These are phyloP conservation scores for Pelvicachromis taeniatus DNA, from an alignment of 2,113 vertebrate species.

Conservation along the genomic window DNA sequence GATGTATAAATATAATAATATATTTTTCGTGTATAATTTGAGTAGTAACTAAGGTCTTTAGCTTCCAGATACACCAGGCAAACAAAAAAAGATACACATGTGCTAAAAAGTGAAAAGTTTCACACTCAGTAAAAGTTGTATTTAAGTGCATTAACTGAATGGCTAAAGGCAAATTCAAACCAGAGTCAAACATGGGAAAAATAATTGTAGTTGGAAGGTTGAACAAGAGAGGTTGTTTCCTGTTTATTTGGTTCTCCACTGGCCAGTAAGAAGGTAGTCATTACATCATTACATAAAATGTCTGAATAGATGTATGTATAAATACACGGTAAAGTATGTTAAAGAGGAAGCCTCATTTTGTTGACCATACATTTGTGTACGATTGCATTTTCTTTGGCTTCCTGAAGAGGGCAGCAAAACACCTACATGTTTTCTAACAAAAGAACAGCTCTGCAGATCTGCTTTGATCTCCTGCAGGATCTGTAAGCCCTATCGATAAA, in stretches of 20 bases:
- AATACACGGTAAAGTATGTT: not conserved
- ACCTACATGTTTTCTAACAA: not conserved
- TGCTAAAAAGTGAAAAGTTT: not conserved
- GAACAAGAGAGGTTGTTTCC: not conserved
- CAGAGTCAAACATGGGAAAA: not conserved
- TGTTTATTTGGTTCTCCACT: not conserved
- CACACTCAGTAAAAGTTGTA: not conserved
- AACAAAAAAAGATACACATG: not conserved
- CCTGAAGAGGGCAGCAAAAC: slow-evolving; percentile 37
- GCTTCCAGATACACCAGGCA: not conserved
- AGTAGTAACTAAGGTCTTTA: not conserved
- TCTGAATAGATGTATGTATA: not conserved
- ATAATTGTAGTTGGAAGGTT: not conserved
- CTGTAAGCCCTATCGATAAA: not conserved
- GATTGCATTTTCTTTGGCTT: not conserved
- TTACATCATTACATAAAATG: not conserved
- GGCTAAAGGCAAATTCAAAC: not conserved
- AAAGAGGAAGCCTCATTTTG: not conserved
- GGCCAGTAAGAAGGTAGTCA: not conserved
- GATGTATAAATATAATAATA: not conserved
- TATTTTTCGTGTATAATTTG: not conserved
- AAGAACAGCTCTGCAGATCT: not conserved
- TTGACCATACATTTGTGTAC: not conserved
- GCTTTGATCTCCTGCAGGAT: not conserved
- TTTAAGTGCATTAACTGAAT: not conserved